phyloP scores from a whole-genome alignment of 2,113 vertebrate species.

The Pelusios castaneus region DNA sequence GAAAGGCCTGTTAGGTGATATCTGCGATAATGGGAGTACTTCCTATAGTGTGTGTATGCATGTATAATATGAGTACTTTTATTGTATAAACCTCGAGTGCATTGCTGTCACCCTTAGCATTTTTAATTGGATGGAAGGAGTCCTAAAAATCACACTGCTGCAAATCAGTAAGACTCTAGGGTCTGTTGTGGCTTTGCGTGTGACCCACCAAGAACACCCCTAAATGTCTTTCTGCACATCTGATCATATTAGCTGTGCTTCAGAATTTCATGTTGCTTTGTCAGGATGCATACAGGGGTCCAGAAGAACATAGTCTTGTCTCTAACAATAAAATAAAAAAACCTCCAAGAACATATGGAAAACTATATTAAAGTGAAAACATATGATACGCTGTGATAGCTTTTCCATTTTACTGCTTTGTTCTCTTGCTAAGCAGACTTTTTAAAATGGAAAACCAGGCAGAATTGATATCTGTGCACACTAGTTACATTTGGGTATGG shows the following conservation, averaged over 20 bases:
- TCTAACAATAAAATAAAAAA: too few relatives aligned
- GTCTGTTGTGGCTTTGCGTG: neutral
- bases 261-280: neutral
- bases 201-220: neutral
- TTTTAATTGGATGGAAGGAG: neutral
- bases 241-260: neutral
- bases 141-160: neutral
- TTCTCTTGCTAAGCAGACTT: neutral
- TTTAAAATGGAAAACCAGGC: neutral
- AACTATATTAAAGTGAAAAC: neutral
- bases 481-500: accelerated
- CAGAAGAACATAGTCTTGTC: too few relatives aligned
- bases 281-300: neutral
- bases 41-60: neutral
- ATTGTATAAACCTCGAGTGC: neutral
- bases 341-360: neutral
- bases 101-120: neutral
- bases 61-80: neutral
- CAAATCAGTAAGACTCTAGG: neutral
- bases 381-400: neutral
- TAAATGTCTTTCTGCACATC: neutral
- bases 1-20: neutral
- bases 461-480: neutral
- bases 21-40: neutral
- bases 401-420: neutral